Conservation (phyloP, 2,113 vertebrate genomes). For the Delphinapterus leucas region DNA sequence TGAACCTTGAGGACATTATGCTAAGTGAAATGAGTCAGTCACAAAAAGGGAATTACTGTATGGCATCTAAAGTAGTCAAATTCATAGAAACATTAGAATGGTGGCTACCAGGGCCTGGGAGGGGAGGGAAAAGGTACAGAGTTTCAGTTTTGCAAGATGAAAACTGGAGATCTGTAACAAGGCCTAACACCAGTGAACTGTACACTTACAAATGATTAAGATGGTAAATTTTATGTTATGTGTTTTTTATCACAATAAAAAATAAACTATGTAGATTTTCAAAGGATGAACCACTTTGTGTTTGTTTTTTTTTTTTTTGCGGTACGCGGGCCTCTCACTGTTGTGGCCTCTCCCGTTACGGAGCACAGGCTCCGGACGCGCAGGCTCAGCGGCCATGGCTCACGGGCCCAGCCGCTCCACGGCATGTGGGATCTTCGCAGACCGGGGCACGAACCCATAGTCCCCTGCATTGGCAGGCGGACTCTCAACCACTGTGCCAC, state of each 20-base stretch:
- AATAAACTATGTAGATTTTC: neutral
- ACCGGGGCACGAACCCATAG: too few relatives aligned
- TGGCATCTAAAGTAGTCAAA: neutral
- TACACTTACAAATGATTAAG: neutral
- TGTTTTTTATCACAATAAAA: neutral
- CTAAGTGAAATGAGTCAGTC: neutral
- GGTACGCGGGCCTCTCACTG: too few relatives aligned
- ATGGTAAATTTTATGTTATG: neutral
- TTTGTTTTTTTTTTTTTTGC: too few relatives aligned
- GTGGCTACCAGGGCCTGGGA: neutral
- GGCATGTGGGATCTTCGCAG: too few relatives aligned
- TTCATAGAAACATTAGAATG: neutral
- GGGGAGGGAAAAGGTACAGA: neutral
- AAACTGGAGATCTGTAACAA: neutral
- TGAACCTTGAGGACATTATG: neutral
- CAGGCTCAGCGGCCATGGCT: too few relatives aligned
- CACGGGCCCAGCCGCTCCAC: too few relatives aligned
- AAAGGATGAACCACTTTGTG: neutral
- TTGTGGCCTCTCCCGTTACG: too few relatives aligned
- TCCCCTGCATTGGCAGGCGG: too few relatives aligned
- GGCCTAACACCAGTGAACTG: neutral
- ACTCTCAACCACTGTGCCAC: too few relatives aligned
- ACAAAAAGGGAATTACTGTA: neutral
- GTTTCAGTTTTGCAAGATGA: slow-evolving; percentile 4
- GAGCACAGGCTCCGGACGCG: too few relatives aligned